Evolutionary conservation across 2,797 vertebrate species (phyloP), one percentile per base, ranked within the genome.

Genomic region (Leptatherina wallacei): DNA sequence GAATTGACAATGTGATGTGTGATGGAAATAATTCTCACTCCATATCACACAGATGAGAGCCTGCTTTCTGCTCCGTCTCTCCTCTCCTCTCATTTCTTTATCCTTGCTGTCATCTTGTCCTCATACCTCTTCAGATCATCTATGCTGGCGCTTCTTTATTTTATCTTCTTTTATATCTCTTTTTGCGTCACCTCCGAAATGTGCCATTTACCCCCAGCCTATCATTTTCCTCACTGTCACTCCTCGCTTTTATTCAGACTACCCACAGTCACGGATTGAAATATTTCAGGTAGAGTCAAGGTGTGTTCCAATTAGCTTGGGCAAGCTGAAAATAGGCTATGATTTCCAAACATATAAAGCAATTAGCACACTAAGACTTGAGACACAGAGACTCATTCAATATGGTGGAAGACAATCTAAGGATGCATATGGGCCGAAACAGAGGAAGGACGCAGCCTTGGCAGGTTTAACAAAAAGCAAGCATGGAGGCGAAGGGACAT

Each of bases 21-120:
- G 90, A 89, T 85, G 61, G 72, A 85, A 91, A 87, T 88, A 86
- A 91, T 85, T 85, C 80, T 58, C 72, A 73, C 75, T 88, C 67
- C 67, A 73, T 65, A 83, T 86, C 75, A 76, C 74, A 77, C 57
- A 61, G 61, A 83, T 78, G 69, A 72, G 62, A 7, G 40, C 44
- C 62, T 27, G 44, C 85, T 61, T 69, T 77, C 61, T 60, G 35
- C 58, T 75, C 60, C 4, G 13, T 32, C 36, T 68, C 70, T 80
- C 59, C 67, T 62, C 58, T 58, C 65, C 59, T 61, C 18, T 13
- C 65, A 60, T 55, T 65, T 52, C 63, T 61, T 75, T 77, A 65
- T 70, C 32, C 44, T 27, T 62, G 42, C 30, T 38, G 29, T 75
- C 64, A 55, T 56, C 57, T 68, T 36, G 40, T 73, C 74, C 52